Base-by-base conservation (phyloP, 1,140 invertebrate genomes). In the Nasonia giraulti region DNA sequence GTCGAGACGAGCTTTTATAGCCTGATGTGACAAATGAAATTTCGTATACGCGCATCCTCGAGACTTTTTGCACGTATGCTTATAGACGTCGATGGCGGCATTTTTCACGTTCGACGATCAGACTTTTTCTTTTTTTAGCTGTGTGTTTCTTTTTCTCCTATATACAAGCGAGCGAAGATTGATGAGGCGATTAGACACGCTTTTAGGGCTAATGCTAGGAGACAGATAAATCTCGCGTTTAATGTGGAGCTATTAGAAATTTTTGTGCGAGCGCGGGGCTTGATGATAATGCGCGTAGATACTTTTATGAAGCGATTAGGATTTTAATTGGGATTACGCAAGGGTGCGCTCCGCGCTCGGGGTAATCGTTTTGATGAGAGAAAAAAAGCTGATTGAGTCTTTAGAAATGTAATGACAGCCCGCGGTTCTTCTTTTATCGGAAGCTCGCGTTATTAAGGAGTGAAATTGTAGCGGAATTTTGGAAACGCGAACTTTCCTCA, bases 1-100 rank as follows among this genome's bases (percentile, higher is more conserved):
- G 86, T 89, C 47, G 4, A 27, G 27, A 27, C 27, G 27, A 31
- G 14, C 27, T 27, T 12, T 20, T 27, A 83, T 69, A 84, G 68
- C 50, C 44, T 47, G 27, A 27, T 27, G 27, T 17, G n/a, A 82
- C 31, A 74, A 82, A 37, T 37, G 27, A 20, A 10, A 74, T 74
- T 27, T 27, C 33, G 40, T 62, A 62, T 62, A 5, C 55, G 6
- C 33, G 5, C 33, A 37, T 37, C 33, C 1, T 27, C 33, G 33
- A 37, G 33, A 37, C 20, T 62, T 62, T 62, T 20, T 62, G 20
- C 17, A 17, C 55, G 47, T 50, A 14, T 17, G 27, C 27, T 27
- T 27, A 50, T 47, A 47, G 0, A 12, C 47, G 47, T 10, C 7
- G 47, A 11, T 2, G 2, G 10, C 10, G 47, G 8, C 12, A 12